Evolutionary conservation across 2,888 invertebrate species (phyloP).

Genomic region (Rhogogaster chlorosoma): DNA sequence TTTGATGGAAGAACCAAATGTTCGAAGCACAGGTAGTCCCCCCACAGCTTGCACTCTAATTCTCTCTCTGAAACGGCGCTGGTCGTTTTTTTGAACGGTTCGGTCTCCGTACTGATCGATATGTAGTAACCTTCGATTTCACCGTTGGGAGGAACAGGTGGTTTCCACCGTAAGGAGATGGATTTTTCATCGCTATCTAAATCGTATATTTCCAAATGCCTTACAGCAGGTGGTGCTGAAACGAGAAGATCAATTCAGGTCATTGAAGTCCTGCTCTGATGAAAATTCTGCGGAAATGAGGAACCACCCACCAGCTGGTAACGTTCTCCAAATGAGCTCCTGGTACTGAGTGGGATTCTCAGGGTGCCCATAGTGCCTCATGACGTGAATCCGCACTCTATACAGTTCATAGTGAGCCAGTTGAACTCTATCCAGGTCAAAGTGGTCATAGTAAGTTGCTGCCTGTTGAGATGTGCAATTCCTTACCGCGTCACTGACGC

Average conservation of each 20-base stretch:
- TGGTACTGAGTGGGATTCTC: not conserved
- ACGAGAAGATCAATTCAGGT: not conserved
- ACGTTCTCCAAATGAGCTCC: not conserved
- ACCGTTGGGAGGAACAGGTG: not conserved
- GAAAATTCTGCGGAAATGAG: not conserved
- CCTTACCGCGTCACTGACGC: not conserved
- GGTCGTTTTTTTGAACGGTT: not conserved
- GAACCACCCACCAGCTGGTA: not conserved
- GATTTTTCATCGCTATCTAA: not conserved
- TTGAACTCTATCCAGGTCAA: not conserved
- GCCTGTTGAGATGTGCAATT: not conserved
- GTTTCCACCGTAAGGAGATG: not conserved
- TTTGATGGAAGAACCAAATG: not conserved
- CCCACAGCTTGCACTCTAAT: not conserved
- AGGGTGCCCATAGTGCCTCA: not conserved
- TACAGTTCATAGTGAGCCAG: slow-evolving; percentile 1
- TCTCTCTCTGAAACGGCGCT: not conserved
- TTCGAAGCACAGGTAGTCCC: not conserved
- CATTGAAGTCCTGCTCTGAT: not conserved
- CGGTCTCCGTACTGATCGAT: not conserved
- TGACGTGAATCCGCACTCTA: not conserved
- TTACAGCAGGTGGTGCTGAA: not conserved
- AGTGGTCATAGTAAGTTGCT: not conserved
- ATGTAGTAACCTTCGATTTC: not conserved
- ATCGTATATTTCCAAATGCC: not conserved